Evolutionary conservation across 1,140 invertebrate genomes (phyloP), one percentile per base, ranked within the genome.

Genomic region (Monomorium pharaonis): DNA sequence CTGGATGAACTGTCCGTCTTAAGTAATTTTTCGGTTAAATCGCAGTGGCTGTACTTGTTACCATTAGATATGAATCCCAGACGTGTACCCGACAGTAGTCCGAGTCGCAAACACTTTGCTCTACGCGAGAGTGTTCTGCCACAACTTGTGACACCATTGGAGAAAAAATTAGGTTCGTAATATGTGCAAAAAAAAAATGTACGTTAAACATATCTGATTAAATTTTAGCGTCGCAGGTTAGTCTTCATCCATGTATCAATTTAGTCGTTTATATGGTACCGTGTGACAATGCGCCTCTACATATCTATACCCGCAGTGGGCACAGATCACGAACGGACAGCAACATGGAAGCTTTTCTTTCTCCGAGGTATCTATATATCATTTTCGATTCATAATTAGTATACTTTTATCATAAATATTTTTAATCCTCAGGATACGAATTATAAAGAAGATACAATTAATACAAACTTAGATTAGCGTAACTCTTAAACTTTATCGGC

Each of bases 21-120:
- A 37, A 97, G 97, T 58, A 96, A 97, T 91, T 97, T 98, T 88
- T 97, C 96, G 0, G 95, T 98, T 0, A 98, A 98, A 92, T 98
- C 98, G 0, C 98, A 99, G 93, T 98, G 97, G 97, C 95, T 99
- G 16, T 98, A 98, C 94, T 96, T 98, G 56, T 95, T 98, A 3
- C 96, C 98, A n/a, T 95, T 98, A 42, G 96, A 97, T 42, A 96
- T 97, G 1, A 95, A 96, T 58, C 96, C 97, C 0, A 96, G 95
- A 89, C 95, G 96, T 91, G 91, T 96, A 3, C 94, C 94, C 7
- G 96, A 96, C 65, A 91, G 91, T 9, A 95, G 94, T 6, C 93
- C 93, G 33, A 92, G 95, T 44, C 95, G 95, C 0, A 94, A 96
- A 0, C 96, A 97, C 90, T 97, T 96, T 93, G 96, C 96, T 37